Conservation (phyloP, 2,113 vertebrate species). For the Ia io region DNA sequence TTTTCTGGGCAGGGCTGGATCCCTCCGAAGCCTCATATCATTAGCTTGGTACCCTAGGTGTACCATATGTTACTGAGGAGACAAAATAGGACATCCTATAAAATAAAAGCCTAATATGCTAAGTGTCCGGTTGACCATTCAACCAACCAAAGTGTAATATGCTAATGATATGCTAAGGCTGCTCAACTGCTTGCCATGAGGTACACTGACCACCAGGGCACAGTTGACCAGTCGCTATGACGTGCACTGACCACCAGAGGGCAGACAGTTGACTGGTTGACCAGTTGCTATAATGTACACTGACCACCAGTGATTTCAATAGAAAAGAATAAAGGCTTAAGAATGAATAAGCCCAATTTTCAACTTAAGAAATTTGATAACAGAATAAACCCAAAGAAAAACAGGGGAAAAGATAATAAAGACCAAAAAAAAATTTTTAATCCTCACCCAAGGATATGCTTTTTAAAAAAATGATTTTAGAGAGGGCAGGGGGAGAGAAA, state of each 20-base stretch:
- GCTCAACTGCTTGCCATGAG: no score
- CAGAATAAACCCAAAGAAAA: neutral
- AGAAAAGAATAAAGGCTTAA: constrained; percentile 7
- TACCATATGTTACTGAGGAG: neutral
- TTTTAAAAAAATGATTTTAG: neutral
- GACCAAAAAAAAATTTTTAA: neutral
- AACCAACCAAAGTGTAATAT: no score
- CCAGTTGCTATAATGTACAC: no score
- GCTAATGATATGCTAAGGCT: no score
- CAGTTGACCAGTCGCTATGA: no score
- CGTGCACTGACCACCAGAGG: no score
- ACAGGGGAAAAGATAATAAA: neutral
- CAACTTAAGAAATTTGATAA: neutral
- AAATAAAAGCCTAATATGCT: no score
- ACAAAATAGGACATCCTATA: neutral
- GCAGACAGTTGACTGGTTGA: no score
- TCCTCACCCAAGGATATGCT: neutral
- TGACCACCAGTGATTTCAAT: neutral
- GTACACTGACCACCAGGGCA: no score
- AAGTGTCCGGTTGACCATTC: no score
- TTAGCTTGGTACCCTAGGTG: no score
- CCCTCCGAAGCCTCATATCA: neutral
- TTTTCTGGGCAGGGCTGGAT: neutral
- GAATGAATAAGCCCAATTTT: neutral
- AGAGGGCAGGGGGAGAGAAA: neutral